phyloP scores from a whole-genome alignment of 64 coral and sea anemone species.

The Actinia equina region DNA sequence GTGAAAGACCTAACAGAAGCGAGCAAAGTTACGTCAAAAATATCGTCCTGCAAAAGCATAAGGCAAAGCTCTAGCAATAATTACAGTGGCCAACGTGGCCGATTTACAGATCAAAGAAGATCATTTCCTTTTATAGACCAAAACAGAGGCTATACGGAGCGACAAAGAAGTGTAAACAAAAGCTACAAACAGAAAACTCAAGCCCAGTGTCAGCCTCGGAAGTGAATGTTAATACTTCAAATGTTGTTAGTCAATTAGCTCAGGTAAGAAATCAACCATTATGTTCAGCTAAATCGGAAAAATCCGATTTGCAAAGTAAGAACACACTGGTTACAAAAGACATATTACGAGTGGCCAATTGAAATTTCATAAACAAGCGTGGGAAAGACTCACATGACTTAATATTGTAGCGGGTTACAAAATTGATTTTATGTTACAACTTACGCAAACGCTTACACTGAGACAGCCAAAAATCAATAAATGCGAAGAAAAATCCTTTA shows the following conservation, averaged over 20 bases:
- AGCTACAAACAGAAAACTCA: not conserved
- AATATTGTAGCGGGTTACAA: not conserved
- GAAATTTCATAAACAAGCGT: not conserved
- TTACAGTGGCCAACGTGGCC: too few relatives aligned
- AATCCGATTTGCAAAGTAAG: not conserved
- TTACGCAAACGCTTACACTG: not conserved
- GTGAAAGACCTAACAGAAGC: slow-evolving; percentile 29
- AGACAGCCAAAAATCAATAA: not conserved
- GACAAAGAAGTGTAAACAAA: not conserved
- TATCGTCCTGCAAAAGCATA: not conserved
- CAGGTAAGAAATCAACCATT: not conserved
- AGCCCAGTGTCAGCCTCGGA: not conserved
- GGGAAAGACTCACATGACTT: slow-evolving; percentile 4
- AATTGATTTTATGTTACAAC: not conserved
- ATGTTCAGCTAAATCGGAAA: not conserved
- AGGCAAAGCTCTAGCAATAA: not conserved
- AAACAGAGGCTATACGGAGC: not conserved
- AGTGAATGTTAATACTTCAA: not conserved
- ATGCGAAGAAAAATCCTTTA: not conserved
- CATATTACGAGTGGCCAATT: not conserved
- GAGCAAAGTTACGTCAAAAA: slow-evolving; percentile 33
- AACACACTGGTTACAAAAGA: not conserved
- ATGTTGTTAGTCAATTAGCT: not conserved
- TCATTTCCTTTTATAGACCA: slow-evolving; percentile 4
- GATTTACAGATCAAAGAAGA: not conserved